phyloP scores from a whole-genome alignment of 2,888 invertebrate species.

The Caenorhabditis sulstoni region DNA sequence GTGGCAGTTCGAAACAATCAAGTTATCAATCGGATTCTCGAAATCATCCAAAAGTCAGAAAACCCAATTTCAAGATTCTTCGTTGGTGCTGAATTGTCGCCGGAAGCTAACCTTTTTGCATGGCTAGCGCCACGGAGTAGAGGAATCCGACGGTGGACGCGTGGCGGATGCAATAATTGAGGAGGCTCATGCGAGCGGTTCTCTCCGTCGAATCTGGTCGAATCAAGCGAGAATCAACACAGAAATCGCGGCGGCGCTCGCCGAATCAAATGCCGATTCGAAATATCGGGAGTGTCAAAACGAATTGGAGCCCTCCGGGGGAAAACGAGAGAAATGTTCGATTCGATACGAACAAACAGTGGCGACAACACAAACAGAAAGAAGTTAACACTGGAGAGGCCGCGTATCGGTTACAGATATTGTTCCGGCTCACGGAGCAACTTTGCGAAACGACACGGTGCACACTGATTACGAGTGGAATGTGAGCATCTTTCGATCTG shows the following conservation, averaged over 20 bases:
- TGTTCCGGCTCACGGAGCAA: background rate
- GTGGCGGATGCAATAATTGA: constrained; percentile 42
- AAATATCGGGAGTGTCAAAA: constrained; percentile 40
- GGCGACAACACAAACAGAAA: constrained; percentile 17
- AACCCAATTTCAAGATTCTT: background rate
- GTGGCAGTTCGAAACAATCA: too few relatives aligned
- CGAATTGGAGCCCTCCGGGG: background rate
- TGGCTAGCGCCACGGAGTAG: constrained; percentile 37
- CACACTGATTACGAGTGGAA: background rate
- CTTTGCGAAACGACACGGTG: background rate
- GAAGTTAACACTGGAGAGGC: constrained; percentile 15
- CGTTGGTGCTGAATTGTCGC: too few relatives aligned
- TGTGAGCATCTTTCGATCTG: too few relatives aligned
- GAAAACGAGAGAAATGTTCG: constrained; percentile 30
- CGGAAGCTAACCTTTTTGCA: constrained; percentile 34
- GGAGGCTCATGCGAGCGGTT: constrained; percentile 42
- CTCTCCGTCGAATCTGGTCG: background rate
- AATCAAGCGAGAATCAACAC: constrained; percentile 7
- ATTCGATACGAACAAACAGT: constrained; percentile 50
- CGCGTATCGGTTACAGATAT: constrained; percentile 40
- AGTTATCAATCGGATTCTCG: too few relatives aligned
- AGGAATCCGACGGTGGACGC: constrained; percentile 38
- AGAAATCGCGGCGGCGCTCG: constrained; percentile 14
- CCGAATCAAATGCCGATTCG: constrained; percentile 30
- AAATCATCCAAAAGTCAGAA: background rate